phyloP scores from a whole-genome alignment of 2,113 vertebrate species.

The Leuciscus idus region DNA sequence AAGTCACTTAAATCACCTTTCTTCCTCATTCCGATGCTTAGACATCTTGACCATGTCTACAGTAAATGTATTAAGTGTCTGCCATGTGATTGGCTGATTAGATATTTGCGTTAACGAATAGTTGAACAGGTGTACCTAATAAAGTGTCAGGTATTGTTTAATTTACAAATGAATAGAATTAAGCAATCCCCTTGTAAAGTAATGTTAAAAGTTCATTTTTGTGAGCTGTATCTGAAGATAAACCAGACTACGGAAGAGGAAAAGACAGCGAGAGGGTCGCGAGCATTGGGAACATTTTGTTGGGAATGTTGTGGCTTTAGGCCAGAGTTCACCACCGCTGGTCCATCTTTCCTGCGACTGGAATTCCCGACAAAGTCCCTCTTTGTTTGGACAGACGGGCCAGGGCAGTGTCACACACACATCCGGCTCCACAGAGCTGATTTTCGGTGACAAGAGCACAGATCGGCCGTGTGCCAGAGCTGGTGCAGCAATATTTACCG shows the following conservation, averaged over 20 bases:
- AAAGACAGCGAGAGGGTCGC: constrained; percentile 31
- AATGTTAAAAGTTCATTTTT: background rate
- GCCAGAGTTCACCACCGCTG: constrained; percentile 48
- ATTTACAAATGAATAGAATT: background rate
- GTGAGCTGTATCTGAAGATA: background rate
- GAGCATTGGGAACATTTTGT: constrained; percentile 19
- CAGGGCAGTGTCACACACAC: constrained; percentile 32
- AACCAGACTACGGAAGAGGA: background rate
- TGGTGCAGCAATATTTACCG: constrained; percentile 30
- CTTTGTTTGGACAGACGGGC: constrained; percentile 60
- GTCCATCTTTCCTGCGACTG: constrained; percentile 50
- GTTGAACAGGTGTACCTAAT: no score
- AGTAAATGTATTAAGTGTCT: no score
- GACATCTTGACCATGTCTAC: no score
- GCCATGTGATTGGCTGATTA: no score
- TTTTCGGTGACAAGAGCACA: constrained; percentile 14
- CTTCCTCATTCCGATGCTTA: no score
- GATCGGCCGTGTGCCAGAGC: constrained; percentile 37
- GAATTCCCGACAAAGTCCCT: constrained; percentile 55
- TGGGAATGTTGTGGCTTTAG: constrained; percentile 36
- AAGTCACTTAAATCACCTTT: no score
- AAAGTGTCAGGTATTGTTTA: background rate
- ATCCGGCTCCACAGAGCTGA: constrained; percentile 44
- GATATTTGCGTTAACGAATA: no score
- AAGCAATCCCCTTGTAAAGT: background rate